Percentiles rank a stretch among this genome's conserved stretches.
phyloP scores from a whole-genome alignment of 2,797 vertebrate species.

The Sandelia bainsii region DNA sequence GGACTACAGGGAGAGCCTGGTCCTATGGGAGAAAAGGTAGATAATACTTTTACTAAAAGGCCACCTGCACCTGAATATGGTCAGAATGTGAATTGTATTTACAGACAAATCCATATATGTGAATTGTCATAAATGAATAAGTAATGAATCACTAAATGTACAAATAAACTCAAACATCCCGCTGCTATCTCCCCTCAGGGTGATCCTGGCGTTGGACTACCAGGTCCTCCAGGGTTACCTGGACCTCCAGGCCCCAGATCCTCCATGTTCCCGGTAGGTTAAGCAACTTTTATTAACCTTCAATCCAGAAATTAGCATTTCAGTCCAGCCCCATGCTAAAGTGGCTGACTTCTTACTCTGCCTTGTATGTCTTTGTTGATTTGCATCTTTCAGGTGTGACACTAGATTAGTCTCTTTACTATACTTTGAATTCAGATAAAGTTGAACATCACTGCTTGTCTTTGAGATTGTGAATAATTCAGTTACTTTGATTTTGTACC shows the following conservation, averaged over 20 bases:
- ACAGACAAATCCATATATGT: neutral
- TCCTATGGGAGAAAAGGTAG: conserved; percentile 87
- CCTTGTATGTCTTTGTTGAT: too few species aligned
- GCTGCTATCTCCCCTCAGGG: conserved; percentile 76
- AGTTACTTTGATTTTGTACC: too few species aligned
- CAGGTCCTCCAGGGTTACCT: conserved; percentile 86
- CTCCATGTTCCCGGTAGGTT: conserved; percentile 64
- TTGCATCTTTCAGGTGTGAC: too few species aligned
- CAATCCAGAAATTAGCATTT: too few species aligned
- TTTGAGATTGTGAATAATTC: too few species aligned
- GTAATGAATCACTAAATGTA: neutral
- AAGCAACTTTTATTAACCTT: neutral
- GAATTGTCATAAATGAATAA: neutral
- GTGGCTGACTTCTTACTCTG: too few species aligned
- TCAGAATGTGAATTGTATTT: neutral
- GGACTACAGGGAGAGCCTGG: conserved; percentile 84
- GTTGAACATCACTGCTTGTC: too few species aligned
- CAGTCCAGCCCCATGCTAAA: neutral
- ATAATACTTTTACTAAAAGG: neutral
- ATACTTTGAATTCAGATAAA: too few species aligned
- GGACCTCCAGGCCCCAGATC: conserved; percentile 76
- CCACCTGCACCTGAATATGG: neutral
- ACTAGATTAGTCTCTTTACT: too few species aligned
- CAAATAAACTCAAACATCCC: neutral
- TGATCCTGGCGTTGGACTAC: conserved; percentile 82